Conservation (phyloP, 2,113 vertebrate species). For the Seriola aureovittata region DNA sequence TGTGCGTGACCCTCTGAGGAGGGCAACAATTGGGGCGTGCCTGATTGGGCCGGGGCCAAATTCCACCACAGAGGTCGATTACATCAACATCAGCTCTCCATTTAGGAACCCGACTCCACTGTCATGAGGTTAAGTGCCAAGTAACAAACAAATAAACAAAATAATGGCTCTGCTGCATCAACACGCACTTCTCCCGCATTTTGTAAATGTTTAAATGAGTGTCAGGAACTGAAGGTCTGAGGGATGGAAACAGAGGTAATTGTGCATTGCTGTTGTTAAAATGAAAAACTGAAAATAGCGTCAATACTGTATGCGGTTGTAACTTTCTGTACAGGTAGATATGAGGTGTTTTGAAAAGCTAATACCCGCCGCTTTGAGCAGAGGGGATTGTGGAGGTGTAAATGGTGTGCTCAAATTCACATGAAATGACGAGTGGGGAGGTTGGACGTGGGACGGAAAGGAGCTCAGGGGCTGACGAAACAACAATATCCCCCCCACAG, state of each 20-base stretch:
- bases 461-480: slow-evolving; percentile 22
- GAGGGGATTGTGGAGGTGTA: slow-evolving; percentile 68
- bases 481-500: background rate
- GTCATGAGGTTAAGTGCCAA: slow-evolving; percentile 83
- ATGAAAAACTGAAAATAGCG: slow-evolving; percentile 58
- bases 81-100: slow-evolving; percentile 54
- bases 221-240: slow-evolving; percentile 19
- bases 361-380: slow-evolving; percentile 21
- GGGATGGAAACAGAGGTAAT: slow-evolving; percentile 75
- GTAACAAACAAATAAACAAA: slow-evolving; percentile 70
- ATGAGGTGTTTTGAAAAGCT: slow-evolving; percentile 65
- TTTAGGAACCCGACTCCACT: slow-evolving; percentile 52
- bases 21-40: slow-evolving; percentile 37
- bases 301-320: slow-evolving; percentile 83
- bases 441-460: background rate
- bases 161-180: slow-evolving; percentile 67
- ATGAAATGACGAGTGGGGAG: slow-evolving; percentile 41
- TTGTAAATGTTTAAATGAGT: slow-evolving; percentile 28
- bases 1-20: slow-evolving; percentile 40
- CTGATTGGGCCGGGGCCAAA: slow-evolving; percentile 36
- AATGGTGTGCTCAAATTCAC: slow-evolving; percentile 69
- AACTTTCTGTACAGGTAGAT: slow-evolving; percentile 74
- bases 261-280: slow-evolving; percentile 68
- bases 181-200: slow-evolving; percentile 45
- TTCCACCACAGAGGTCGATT: slow-evolving; percentile 59